Conservation (phyloP, 1,140 invertebrate genomes). For the Arctopsyche grandis region DNA sequence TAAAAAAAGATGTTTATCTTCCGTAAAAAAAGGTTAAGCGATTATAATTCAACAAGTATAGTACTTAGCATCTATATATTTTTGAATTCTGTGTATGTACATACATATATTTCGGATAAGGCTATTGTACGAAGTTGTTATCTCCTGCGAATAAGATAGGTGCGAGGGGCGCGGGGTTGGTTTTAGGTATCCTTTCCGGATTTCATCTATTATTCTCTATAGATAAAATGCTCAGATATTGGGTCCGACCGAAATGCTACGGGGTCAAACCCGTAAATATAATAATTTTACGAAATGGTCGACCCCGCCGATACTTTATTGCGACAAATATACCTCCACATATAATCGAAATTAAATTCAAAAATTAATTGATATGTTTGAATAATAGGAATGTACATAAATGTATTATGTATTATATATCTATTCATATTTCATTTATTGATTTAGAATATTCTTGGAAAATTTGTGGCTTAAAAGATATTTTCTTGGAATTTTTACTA, state of each 20-base stretch:
- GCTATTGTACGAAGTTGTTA: background rate
- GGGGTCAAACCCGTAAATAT: slow-evolving; percentile 21
- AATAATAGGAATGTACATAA: too few species aligned
- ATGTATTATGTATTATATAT: too few species aligned
- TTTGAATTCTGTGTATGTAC: too few species aligned
- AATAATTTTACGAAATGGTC: slow-evolving; percentile 13
- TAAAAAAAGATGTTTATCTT: too few species aligned
- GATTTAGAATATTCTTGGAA: too few species aligned
- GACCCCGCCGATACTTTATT: background rate
- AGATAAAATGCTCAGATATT: slow-evolving; percentile 22
- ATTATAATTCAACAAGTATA: too few species aligned
- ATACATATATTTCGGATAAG: background rate
- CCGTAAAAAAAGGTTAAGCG: too few species aligned
- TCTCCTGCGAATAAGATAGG: slow-evolving; percentile 22
- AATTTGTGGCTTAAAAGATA: too few species aligned
- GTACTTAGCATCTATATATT: too few species aligned
- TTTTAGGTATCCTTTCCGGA: slow-evolving; percentile 18
- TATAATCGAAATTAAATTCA: background rate
- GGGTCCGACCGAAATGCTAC: slow-evolving; percentile 9
- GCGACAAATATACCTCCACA: background rate
- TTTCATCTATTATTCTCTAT: slow-evolving; percentile 35
- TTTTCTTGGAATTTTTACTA: too few species aligned
- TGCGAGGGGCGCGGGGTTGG: background rate
- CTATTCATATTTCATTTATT: too few species aligned
- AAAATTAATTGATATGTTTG: too few species aligned